phyloP scores from a whole-genome alignment of 2,797 vertebrate species.

The Caiman crocodilus region DNA sequence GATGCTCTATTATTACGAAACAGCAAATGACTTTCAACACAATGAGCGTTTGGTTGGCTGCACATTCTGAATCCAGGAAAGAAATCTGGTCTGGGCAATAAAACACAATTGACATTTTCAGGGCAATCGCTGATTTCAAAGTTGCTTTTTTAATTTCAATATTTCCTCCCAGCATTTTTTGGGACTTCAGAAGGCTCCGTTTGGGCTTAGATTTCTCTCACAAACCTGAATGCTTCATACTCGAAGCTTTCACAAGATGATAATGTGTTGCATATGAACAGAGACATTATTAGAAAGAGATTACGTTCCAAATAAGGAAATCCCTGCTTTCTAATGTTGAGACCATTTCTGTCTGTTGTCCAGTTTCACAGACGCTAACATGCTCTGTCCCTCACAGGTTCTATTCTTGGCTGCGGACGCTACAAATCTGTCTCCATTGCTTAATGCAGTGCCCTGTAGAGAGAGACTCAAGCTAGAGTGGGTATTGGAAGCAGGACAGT shows the following conservation, averaged over 20 bases:
- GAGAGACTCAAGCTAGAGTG: neutral
- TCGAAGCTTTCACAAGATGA: neutral
- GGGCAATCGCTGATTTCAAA: neutral
- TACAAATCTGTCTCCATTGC: neutral
- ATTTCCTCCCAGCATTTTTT: neutral
- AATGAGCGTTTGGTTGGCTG: neutral
- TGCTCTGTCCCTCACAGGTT: neutral
- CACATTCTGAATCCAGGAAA: neutral
- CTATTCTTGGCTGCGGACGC: neutral
- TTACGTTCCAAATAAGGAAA: neutral
- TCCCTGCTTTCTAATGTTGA: neutral
- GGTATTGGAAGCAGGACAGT: neutral
- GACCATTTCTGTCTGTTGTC: neutral
- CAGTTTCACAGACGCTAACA: neutral
- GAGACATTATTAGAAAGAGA: neutral
- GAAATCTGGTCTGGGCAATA: neutral
- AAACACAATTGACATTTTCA: neutral
- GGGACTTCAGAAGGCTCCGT: neutral
- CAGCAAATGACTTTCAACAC: neutral
- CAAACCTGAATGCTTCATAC: neutral
- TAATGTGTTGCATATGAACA: neutral
- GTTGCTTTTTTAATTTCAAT: neutral
- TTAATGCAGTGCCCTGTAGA: accelerated
- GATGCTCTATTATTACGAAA: neutral
- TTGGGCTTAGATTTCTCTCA: neutral